phyloP scores from a whole-genome alignment of 2,888 invertebrate species.

The Rhamphomyia laevipes region DNA sequence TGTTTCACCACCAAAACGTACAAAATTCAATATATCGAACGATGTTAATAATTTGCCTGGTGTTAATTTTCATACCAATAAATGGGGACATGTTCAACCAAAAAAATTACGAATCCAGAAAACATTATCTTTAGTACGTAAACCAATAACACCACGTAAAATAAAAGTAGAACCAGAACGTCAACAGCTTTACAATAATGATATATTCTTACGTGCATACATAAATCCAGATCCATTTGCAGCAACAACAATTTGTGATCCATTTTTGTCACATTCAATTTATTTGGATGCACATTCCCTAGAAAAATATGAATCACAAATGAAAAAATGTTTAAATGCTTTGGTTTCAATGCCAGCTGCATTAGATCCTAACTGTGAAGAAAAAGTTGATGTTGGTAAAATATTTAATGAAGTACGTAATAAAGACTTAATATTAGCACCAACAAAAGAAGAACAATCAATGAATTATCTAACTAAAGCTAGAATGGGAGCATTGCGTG shows the following conservation, averaged over 20 bases:
- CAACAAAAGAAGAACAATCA: conserved; percentile 58
- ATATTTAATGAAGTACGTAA: conserved; percentile 62
- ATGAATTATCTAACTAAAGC: conserved; percentile 54
- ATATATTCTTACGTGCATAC: conserved; percentile 31
- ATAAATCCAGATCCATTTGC: conserved; percentile 43
- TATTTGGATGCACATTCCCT: conserved; percentile 58
- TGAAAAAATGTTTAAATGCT: conserved; percentile 69
- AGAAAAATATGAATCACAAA: conserved; percentile 54
- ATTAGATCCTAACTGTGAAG: conserved; percentile 48
- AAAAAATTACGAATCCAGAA: conserved; percentile 25
- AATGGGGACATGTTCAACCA: conserved; percentile 26
- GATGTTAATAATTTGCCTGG: too few species aligned
- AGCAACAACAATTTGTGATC: conserved; percentile 48
- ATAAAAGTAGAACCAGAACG: conserved; percentile 18
- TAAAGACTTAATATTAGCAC: conserved; percentile 53
- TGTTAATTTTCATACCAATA: conserved; percentile 10
- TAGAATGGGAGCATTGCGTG: conserved; percentile 52
- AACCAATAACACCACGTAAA: conserved; percentile 26
- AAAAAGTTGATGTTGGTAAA: conserved; percentile 58
- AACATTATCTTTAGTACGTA: conserved; percentile 24
- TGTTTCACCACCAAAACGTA: conserved; percentile 34
- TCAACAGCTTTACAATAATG: conserved; percentile 31
- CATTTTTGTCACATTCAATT: conserved; percentile 52
- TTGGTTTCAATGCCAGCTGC: conserved; percentile 64
- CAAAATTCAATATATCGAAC: conserved; percentile 20